Conservation (phyloP, 1,140 invertebrate species). For the Zaprionus capensis region DNA sequence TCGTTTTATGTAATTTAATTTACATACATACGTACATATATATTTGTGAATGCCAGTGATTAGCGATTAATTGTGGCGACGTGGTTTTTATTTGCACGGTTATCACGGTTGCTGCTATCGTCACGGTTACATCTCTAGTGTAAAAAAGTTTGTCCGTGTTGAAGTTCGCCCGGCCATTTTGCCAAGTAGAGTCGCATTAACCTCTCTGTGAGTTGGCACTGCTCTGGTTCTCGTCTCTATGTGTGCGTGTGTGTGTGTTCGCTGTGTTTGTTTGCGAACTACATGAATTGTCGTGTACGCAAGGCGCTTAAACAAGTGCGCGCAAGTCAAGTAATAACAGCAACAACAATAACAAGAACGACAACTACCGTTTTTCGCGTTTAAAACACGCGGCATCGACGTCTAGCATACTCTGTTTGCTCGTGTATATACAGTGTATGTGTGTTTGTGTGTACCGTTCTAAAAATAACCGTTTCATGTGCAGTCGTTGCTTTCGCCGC, state of each 20-base stretch:
- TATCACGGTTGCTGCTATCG: neutral
- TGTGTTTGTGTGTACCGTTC: constrained; percentile 61
- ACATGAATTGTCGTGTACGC: constrained; percentile 42
- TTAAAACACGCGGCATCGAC: constrained; percentile 38
- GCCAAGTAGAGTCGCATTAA: constrained; percentile 52
- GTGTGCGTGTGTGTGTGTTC: neutral
- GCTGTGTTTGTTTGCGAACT: constrained; percentile 25
- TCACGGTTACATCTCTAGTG: constrained; percentile 58
- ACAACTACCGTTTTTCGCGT: constrained; percentile 47
- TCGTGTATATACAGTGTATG: constrained; percentile 25
- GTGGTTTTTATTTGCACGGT: neutral
- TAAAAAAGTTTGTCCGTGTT: constrained; percentile 41
- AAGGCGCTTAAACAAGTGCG: constrained; percentile 51
- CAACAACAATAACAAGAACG: constrained; percentile 18
- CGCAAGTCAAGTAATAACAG: constrained; percentile 49
- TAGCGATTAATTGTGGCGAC: constrained; percentile 1
- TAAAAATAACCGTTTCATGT: constrained; percentile 75
- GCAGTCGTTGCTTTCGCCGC: constrained; percentile 44
- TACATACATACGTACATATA: neutral
- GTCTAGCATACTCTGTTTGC: constrained; percentile 19
- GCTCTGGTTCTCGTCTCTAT: neutral
- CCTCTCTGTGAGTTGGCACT: constrained; percentile 42
- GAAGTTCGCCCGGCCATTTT: constrained; percentile 42
- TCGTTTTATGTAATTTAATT: neutral
- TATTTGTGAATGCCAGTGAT: neutral